Evolutionary conservation across 2,888 invertebrate genomes (phyloP), one percentile per base, ranked within the genome.

Genomic region (Pyrrhosoma nymphula): DNA sequence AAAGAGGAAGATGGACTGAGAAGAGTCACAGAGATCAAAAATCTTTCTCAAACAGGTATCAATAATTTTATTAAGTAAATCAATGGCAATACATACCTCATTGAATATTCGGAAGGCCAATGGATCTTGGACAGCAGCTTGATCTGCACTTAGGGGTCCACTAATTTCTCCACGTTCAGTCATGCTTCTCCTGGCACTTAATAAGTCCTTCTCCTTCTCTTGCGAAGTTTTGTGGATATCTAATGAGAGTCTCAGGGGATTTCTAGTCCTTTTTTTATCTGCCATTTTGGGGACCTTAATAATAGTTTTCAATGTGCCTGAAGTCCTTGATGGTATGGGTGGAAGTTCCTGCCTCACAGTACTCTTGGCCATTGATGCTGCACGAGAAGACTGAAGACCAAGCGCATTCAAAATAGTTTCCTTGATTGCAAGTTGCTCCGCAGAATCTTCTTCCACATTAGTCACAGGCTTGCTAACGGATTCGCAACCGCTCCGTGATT

Each of bases 271-370:
- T 96, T 98, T 98, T 97, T 98, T 98, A 96, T 98, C 98, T 97
- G 96, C 96, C 55, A 96, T 96, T 95, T 96, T 97, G 96, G 98
- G 97, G 96, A 98, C 97, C 97, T 98, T 98, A 96, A 99, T 99
- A 96, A 99, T 98, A 96, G 98, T 98, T 96, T 98, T 99, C 96
- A 99, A 96, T 0, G 98, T 98, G 82, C 99, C 99, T 4, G 98
- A 93, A 16, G 93, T 93, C 69, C 93, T 93, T 47, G 93, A 93
- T 55, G 93, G 93, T 26, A 93, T 93, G 12, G 93, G 93, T 16
- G 93, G 93, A 18, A 93, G 69, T 26, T 69, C 75, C 75, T 93
- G 93, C 47, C 93, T 93, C 63, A 93, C 69, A 26, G 69, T 63
- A 20, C 47, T 69, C 23, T 93, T 93, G 20, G 47, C 69, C 47